These are phyloP conservation scores for Asbolus verrucosus DNA, from an alignment of 1,140 invertebrate species.

Conservation along the genomic window DNA sequence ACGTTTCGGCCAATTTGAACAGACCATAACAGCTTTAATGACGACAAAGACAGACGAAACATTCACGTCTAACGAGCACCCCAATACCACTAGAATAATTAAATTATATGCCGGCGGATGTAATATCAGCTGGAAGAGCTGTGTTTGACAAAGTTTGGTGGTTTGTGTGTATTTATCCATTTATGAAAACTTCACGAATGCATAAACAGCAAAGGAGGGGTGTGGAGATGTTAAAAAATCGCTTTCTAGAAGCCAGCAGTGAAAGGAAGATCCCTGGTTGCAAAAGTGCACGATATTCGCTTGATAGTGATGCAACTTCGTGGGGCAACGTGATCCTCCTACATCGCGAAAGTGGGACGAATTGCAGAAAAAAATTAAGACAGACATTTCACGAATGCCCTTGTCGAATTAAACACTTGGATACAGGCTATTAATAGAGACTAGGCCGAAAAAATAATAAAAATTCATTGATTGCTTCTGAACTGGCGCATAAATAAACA, in stretches of 20 bases:
- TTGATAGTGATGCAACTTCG: constrained; percentile 18
- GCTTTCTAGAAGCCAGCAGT: constrained; percentile 15
- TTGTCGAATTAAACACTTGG: background rate
- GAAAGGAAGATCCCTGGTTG: constrained; percentile 41
- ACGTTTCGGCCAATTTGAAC: no score
- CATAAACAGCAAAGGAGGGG: background rate
- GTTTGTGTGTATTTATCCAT: background rate
- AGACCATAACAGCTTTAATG: no score
- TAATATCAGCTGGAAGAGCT: constrained; percentile 15
- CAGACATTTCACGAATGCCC: no score
- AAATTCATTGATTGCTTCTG: constrained; percentile 29
- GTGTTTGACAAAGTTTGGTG: constrained; percentile 4
- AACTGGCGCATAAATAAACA: constrained; percentile 41
- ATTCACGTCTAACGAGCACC: background rate
- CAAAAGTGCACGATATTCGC: constrained; percentile 45
- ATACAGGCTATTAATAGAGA: constrained; percentile 26
- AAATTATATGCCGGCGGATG: constrained; percentile 7
- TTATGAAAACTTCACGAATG: constrained; percentile 1
- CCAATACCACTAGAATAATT: constrained; percentile 1
- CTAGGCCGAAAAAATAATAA: constrained; percentile 34
- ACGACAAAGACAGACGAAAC: background rate
- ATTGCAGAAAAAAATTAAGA: background rate
- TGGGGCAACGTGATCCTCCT: constrained; percentile 38
- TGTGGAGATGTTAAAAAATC: background rate
- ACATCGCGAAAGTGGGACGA: constrained; percentile 33